Conservation (phyloP, 2,797 vertebrate genomes). For the Thaleichthys pacificus region DNA sequence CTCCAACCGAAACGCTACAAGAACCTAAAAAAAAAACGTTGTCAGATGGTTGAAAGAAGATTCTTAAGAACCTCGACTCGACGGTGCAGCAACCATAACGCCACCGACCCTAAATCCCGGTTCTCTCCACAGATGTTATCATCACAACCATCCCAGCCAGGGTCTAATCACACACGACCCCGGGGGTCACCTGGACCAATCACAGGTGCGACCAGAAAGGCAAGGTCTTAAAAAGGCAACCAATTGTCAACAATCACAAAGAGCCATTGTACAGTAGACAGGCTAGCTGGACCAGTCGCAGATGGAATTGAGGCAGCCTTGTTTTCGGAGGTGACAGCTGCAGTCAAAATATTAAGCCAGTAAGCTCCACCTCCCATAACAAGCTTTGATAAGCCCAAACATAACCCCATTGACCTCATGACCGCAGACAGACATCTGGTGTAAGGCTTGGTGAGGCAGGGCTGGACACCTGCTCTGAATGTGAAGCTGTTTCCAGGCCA, state of each 20-base stretch:
- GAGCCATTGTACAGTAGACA: slow-evolving; percentile 46
- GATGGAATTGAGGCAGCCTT: slow-evolving; percentile 32
- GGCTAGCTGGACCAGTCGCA: background rate
- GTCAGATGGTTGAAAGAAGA: background rate
- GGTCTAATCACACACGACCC: slow-evolving; percentile 51
- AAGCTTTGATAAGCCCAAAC: slow-evolving; percentile 10
- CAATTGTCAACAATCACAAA: slow-evolving; percentile 46
- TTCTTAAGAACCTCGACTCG: slow-evolving; percentile 2
- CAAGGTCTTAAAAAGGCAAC: slow-evolving; percentile 36
- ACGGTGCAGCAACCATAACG: background rate
- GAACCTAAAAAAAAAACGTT: background rate
- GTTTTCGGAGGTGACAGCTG: slow-evolving; percentile 43
- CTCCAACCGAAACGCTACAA: background rate
- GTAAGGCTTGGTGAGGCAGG: background rate
- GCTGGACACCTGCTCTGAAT: background rate
- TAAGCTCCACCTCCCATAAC: slow-evolving; percentile 1
- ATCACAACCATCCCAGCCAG: slow-evolving; percentile 46
- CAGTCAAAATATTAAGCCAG: slow-evolving; percentile 27
- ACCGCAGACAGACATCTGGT: background rate
- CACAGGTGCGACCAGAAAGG: slow-evolving; percentile 62
- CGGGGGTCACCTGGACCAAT: slow-evolving; percentile 56
- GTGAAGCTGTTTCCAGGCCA: background rate
- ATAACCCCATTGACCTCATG: slow-evolving; percentile 16
- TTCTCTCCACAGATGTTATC: slow-evolving; percentile 52
- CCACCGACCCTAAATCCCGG: slow-evolving; percentile 11